These are phyloP conservation scores for Helicoverpa armigera DNA, from an alignment of 1,140 invertebrate species.

Conservation along the genomic window DNA sequence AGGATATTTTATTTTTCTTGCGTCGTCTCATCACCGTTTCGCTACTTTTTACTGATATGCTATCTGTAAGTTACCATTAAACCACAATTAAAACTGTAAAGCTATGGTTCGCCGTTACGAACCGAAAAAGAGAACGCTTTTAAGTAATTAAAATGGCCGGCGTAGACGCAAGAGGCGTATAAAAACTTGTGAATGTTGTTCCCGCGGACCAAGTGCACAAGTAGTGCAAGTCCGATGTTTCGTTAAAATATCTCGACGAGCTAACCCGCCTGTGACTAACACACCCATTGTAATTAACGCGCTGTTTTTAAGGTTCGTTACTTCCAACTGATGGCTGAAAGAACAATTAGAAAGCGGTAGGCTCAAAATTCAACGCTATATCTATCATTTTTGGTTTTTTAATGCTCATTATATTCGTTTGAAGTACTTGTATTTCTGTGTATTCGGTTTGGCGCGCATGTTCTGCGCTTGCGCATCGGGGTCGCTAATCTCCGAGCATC, in stretches of 20 bases:
- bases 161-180: slow-evolving; percentile 56
- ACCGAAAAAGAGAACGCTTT: slow-evolving; percentile 61
- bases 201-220: slow-evolving; percentile 10
- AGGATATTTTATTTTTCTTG: slow-evolving; percentile 36
- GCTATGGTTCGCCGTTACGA: slow-evolving; percentile 58
- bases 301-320: slow-evolving; percentile 39
- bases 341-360: slow-evolving; percentile 30
- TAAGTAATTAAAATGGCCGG: slow-evolving; percentile 58
- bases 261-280: slow-evolving; percentile 31
- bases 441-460: neutral
- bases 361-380: neutral
- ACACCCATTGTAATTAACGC: slow-evolving; percentile 8
- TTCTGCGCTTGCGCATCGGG: slow-evolving; percentile 57
- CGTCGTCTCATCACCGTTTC: slow-evolving; percentile 36
- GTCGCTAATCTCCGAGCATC: slow-evolving; percentile 51
- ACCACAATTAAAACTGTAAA: slow-evolving; percentile 60
- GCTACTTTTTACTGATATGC: slow-evolving; percentile 44
- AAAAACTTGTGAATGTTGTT: slow-evolving; percentile 56
- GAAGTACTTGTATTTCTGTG: slow-evolving; percentile 16
- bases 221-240: slow-evolving; percentile 36
- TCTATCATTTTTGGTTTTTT: neutral
- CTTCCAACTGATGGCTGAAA: slow-evolving; percentile 30
- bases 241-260: slow-evolving; percentile 30
- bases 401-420: neutral
- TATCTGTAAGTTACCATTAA: slow-evolving; percentile 52